Conservation (phyloP, 2,797 vertebrate species). For the Cossypha heuglini region DNA sequence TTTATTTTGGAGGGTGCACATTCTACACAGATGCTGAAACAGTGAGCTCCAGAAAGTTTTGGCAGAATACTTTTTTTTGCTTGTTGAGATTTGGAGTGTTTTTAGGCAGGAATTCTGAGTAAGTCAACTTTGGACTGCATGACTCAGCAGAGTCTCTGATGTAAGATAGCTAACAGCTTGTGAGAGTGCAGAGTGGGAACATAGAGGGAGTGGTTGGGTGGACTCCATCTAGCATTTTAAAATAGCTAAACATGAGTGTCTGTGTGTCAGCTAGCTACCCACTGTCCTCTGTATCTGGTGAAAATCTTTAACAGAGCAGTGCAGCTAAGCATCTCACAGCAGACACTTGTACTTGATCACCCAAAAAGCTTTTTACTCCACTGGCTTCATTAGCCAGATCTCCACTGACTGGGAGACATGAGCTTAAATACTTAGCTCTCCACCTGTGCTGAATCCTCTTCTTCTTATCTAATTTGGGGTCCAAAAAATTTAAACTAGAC, state of each 20-base stretch:
- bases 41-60: neutral
- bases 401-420: neutral
- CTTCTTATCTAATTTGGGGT: neutral
- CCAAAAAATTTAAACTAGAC: neutral
- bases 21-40: neutral
- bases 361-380: neutral
- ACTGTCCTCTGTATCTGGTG: neutral
- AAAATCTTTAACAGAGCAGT: neutral
- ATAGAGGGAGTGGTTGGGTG: neutral
- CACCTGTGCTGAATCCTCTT: neutral
- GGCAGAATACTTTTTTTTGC: neutral
- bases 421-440: neutral
- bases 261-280: neutral
- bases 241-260: neutral
- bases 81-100: neutral
- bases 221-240: slow-evolving; percentile 30
- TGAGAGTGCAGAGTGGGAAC: slow-evolving; percentile 3
- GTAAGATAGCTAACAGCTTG: slow-evolving; percentile 18
- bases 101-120: neutral
- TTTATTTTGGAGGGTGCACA: neutral
- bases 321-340: neutral
- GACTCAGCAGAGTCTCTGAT: neutral
- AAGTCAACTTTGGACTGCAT: neutral
- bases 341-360: neutral
- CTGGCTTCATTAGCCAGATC: neutral